Base-by-base conservation (phyloP, 2,888 invertebrate genomes). In the Melanotus villosus region DNA sequence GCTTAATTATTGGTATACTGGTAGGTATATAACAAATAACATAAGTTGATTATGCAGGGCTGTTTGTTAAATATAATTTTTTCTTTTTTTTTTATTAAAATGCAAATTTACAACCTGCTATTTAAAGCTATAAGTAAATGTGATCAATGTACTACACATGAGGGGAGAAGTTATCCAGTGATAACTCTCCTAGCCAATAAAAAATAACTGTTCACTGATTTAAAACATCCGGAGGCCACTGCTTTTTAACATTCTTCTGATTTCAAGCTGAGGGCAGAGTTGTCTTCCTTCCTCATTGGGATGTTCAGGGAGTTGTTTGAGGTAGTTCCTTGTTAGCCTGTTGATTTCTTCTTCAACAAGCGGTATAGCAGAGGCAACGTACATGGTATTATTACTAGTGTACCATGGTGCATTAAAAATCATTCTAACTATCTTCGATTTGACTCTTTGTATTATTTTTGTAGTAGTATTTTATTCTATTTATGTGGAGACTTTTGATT, bases 401-500 rank as follows among this genome's bases (percentile, higher is more conserved):
- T 12, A 45, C 18, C 19, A 45, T 14, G 19, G 45, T 45, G 23
- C 50, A 21, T 50, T 50, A 12, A 50, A 50, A n/a, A 50, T 50
- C 4, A 50, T 50, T 50, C 23, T 50, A n/a, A 50, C 21, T 21
- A 50, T 50, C 26, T 50, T 50, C 12, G 12, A 60, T 52, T 43
- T 34, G 23, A 16, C 19, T 36, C 36, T 36, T 30, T 38, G 16
- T 45, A 57, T 23, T 45, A 45, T 45, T 19, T 45, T 3, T 18
- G 45, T 45, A 43, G 19, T 23, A 56, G 38, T 41, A 19, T 58
- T 58, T 64, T 54, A 56, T 64, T 56, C 12, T 64, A 38, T 56
- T 23, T 64, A 38, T 56, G 56, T 54, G 1, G 54, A 16, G 12
- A 56, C 16, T 34, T 62, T 26, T 56, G 38, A 54, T 56, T 26